A percentile compares a stretch with the other conserved stretches of the same genome.
Conservation (phyloP, 2,113 vertebrate genomes). For the Pavo muticus region DNA sequence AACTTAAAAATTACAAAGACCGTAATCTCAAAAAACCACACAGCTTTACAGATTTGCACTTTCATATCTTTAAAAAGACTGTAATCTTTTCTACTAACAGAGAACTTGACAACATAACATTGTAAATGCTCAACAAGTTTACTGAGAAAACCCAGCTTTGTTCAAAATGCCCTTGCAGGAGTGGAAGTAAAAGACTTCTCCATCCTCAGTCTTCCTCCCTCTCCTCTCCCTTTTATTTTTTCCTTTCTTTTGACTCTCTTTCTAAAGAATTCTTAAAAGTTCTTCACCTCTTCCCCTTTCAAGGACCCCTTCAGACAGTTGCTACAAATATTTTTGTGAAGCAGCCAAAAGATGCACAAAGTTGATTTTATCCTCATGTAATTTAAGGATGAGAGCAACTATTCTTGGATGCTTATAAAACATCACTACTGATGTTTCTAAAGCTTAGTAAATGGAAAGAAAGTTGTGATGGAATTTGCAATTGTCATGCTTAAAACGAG, state of each 20-base stretch:
- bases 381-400: neutral
- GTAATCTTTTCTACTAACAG: neutral
- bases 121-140: neutral
- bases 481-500: neutral
- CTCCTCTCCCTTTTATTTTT: too few relatives aligned
- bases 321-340: neutral
- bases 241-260: too few relatives aligned
- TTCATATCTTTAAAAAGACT: too few relatives aligned
- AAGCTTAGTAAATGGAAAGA: neutral
- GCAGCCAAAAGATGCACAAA: neutral
- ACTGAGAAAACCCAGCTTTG: neutral
- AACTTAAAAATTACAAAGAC: neutral
- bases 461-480: neutral
- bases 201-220: neutral
- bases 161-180: neutral
- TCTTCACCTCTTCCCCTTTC: neutral
- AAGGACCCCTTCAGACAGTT: neutral
- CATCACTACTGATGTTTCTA: neutral
- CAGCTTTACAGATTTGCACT: rapidly evolving
- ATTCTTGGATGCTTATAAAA: conserved; percentile 11
- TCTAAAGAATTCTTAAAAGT: rapidly evolving
- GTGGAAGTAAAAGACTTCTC: neutral
- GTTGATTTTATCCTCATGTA: neutral
- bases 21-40: neutral
- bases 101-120: neutral